Percentiles rank a stretch among this genome's conserved stretches.
These are phyloP conservation scores for Zeuzera pyrina DNA, from an alignment of 2,888 invertebrate species.

Conservation along the genomic window DNA sequence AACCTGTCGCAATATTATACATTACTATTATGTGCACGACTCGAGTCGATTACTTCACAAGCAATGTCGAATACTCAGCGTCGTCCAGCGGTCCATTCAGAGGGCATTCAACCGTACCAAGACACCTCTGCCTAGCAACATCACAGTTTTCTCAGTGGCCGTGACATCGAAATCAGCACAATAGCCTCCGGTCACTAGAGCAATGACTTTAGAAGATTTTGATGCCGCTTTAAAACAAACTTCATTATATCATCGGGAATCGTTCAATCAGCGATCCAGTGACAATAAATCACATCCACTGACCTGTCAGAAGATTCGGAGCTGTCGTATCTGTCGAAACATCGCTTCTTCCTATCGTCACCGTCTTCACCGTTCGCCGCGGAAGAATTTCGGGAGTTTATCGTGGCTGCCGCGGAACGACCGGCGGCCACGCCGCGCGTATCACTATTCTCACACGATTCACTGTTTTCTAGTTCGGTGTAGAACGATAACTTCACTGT, in stretches of 20 bases:
- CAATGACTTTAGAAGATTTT: conserved; percentile 64
- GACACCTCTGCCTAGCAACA: conserved; percentile 17
- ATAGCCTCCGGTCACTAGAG: conserved; percentile 69
- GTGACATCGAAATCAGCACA: conserved; percentile 62
- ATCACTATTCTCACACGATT: conserved; percentile 71
- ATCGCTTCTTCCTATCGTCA: conserved; percentile 85
- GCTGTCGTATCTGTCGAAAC: conserved; percentile 93
- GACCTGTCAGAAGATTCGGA: conserved; percentile 96
- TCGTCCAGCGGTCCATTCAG: conserved; percentile 27
- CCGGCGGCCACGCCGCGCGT: conserved; percentile 59
- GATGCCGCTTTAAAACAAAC: conserved; percentile 36
- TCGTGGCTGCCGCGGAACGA: conserved; percentile 38
- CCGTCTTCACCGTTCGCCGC: conserved; percentile 43
- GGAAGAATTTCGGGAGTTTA: conserved; percentile 53
- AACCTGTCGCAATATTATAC: too few relatives aligned
- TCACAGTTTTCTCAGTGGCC: conserved; percentile 57
- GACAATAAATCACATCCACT: conserved; percentile 40
- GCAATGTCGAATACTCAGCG: too few relatives aligned
- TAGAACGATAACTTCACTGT: conserved; percentile 64
- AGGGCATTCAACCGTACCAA: conserved; percentile 58
- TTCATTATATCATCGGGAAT: conserved; percentile 4
- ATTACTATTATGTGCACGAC: too few relatives aligned
- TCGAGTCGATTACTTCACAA: conserved; percentile 32
- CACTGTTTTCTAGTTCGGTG: conserved; percentile 64
- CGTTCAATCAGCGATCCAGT: conserved; percentile 16